Percentiles rank a stretch among this genome's conserved stretches.
These are phyloP conservation scores for Oxyruncus cristatus DNA, from an alignment of 2,113 vertebrate species.

Conservation along the genomic window DNA sequence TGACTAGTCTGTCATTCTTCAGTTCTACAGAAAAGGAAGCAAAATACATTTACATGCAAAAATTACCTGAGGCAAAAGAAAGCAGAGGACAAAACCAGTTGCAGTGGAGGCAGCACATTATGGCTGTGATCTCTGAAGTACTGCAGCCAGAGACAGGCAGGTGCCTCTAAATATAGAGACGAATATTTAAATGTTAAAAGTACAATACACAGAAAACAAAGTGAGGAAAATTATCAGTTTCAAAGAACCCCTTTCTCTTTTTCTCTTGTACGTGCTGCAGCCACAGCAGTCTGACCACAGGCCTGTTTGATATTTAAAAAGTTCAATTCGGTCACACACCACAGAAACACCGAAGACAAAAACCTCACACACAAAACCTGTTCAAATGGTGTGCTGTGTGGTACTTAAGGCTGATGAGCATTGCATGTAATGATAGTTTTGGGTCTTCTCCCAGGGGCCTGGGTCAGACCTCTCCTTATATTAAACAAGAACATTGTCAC, in stretches of 20 bases:
- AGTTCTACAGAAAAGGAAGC: not conserved
- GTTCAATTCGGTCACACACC: not conserved
- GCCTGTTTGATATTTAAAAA: not conserved
- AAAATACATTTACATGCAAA: not conserved
- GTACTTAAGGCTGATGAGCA: not conserved
- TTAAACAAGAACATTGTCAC: not conserved
- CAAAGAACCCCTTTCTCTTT: not conserved
- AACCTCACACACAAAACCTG: not conserved
- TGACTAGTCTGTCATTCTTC: not conserved
- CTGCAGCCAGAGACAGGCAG: not conserved
- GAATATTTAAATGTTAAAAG: not conserved
- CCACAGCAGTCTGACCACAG: not conserved
- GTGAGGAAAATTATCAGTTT: slow-evolving; percentile 16
- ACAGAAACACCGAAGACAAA: not conserved
- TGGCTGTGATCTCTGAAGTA: not conserved
- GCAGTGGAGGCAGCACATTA: not conserved
- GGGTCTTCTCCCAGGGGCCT: not conserved
- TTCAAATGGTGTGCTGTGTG: not conserved
- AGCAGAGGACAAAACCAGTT: not conserved
- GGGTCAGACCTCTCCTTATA: not conserved
- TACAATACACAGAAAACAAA: not conserved
- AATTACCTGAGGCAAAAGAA: not conserved
- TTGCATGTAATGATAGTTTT: not conserved
- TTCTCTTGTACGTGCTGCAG: not conserved
- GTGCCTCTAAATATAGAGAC: not conserved